Evolutionary conservation across 2,888 invertebrate genomes (phyloP).

Genomic region (Drepana falcataria): DNA sequence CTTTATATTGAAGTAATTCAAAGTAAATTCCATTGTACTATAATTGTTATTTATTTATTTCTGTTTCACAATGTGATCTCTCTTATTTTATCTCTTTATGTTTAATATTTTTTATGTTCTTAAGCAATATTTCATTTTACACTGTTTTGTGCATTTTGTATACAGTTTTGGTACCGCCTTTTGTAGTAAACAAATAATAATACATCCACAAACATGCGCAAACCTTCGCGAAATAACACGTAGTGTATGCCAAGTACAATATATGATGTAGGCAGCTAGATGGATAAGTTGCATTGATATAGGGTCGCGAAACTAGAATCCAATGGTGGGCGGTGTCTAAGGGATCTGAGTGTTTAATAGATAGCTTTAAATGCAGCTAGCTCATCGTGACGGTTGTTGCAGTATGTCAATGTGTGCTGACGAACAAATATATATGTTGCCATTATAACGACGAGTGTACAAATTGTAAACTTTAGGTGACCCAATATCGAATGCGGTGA

Average conservation of each 20-base stretch:
- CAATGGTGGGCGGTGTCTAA: not conserved
- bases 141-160: not conserved
- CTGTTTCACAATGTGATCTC: too few species aligned
- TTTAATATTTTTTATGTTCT: not conserved
- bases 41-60: too few species aligned
- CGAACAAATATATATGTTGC: constrained; percentile 27
- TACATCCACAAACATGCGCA: not conserved
- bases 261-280: constrained; percentile 33
- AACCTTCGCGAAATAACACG: constrained; percentile 12
- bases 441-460: constrained; percentile 37
- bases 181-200: not conserved
- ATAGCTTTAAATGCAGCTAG: not conserved
- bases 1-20: too few species aligned
- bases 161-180: not conserved
- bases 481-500: constrained; percentile 6
- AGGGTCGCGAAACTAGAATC: not conserved
- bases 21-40: too few species aligned
- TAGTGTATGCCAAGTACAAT: constrained; percentile 34
- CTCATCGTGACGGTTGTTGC: not conserved
- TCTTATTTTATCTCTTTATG: not conserved
- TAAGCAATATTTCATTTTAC: not conserved
- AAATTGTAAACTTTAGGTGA: constrained; percentile 16
- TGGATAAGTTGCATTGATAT: constrained; percentile 8
- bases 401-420: constrained; percentile 5
- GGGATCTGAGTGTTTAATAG: not conserved